Percentiles rank a stretch among this genome's conserved stretches.
phyloP scores from a whole-genome alignment of 2,888 invertebrate species.

The Oscheius onirici region DNA sequence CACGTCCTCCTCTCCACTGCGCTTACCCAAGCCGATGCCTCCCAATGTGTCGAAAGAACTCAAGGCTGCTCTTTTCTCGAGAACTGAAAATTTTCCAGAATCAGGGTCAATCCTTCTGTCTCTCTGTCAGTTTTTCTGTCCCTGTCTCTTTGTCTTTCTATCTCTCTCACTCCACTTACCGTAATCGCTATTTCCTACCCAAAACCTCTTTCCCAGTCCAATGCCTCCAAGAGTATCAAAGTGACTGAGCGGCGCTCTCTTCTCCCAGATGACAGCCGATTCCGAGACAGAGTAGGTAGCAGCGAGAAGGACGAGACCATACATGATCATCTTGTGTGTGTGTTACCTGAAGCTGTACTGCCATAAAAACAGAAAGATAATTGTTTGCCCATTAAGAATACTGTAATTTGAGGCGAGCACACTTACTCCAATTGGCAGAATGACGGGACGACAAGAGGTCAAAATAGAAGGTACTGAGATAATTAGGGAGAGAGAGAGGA shows the following conservation, averaged over 20 bases:
- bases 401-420: too few relatives aligned
- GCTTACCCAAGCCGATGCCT: slow-evolving; percentile 26
- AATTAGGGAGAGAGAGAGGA: too few relatives aligned
- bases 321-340: too few relatives aligned
- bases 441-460: too few relatives aligned
- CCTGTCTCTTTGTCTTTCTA: not conserved
- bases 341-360: too few relatives aligned
- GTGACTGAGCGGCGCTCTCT: slow-evolving; percentile 7
- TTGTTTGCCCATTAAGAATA: too few relatives aligned
- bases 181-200: not conserved
- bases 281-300: too few relatives aligned
- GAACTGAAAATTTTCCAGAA: not conserved
- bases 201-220: slow-evolving; percentile 22
- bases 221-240: slow-evolving; percentile 27
- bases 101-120: not conserved
- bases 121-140: not conserved
- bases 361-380: too few relatives aligned
- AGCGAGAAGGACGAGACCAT: too few relatives aligned
- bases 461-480: too few relatives aligned
- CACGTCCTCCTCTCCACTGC: slow-evolving; percentile 18
- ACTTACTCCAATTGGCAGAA: too few relatives aligned
- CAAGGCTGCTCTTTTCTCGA: slow-evolving; percentile 14
- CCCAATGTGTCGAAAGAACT: slow-evolving; percentile 28
- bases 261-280: not conserved
- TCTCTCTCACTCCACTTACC: not conserved